phyloP scores from a whole-genome alignment of 2,113 vertebrate genomes.

The Mirza zaza region DNA sequence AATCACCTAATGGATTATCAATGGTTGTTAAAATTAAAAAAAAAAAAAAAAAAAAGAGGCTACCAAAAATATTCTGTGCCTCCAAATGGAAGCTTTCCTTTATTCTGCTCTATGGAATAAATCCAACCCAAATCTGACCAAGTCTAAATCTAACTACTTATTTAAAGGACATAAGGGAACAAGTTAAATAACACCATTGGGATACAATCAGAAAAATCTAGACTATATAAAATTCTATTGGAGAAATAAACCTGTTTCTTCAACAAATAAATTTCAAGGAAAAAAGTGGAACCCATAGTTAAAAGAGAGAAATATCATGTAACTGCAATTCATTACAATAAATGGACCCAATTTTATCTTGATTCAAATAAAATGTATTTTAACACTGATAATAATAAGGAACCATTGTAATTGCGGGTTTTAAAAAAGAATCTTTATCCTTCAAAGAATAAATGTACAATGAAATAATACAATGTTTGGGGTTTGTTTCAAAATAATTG shows the following conservation, averaged over 20 bases:
- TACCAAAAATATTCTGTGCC: neutral
- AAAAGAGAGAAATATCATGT: neutral
- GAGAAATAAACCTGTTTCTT: neutral
- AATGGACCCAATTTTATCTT: neutral
- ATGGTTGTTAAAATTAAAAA: neutral
- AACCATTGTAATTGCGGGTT: neutral
- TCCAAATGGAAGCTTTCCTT: neutral
- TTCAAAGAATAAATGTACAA: slow-evolving; percentile 7
- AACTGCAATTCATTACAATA: neutral
- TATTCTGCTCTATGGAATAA: neutral
- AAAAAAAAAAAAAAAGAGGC: neutral
- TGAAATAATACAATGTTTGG: neutral
- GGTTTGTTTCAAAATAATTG: neutral
- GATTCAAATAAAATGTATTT: neutral
- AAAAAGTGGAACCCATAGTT: neutral
- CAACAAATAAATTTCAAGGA: neutral
- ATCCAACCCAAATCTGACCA: neutral
- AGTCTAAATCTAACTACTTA: neutral
- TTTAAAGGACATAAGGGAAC: neutral
- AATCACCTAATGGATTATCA: neutral
- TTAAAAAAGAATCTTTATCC: neutral
- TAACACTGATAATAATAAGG: neutral
- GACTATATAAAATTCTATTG: neutral
- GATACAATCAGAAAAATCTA: neutral
- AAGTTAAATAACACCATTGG: neutral